phyloP scores from a whole-genome alignment of 2,888 invertebrate genomes.

The Hesperia comma region DNA sequence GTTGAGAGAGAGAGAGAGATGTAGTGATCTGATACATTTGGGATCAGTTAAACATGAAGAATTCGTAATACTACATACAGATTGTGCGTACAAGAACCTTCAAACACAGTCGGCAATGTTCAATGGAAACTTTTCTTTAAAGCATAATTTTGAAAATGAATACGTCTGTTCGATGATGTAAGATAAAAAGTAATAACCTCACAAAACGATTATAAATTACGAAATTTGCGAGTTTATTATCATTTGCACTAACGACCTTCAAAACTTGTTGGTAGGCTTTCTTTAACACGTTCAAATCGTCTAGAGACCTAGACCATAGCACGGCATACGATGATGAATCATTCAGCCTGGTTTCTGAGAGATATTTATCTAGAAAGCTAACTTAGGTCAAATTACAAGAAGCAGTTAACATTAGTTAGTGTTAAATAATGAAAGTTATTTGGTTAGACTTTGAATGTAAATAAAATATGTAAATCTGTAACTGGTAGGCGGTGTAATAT shows the following conservation, averaged over 20 bases:
- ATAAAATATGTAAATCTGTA: not conserved
- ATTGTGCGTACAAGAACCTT: too few relatives aligned
- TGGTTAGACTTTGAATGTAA: not conserved
- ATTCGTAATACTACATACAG: too few relatives aligned
- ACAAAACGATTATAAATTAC: too few relatives aligned
- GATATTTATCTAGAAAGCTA: conserved; percentile 7
- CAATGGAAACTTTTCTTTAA: too few relatives aligned
- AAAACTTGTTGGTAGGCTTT: not conserved
- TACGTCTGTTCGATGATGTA: too few relatives aligned
- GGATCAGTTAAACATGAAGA: too few relatives aligned
- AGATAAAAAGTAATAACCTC: too few relatives aligned
- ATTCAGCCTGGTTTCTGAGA: not conserved
- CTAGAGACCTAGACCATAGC: not conserved
- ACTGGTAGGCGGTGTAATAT: not conserved
- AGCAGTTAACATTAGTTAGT: not conserved
- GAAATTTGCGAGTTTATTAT: too few relatives aligned
- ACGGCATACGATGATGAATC: not conserved
- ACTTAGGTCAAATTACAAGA: conserved; percentile 2
- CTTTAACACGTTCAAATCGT: not conserved
- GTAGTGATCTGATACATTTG: too few relatives aligned
- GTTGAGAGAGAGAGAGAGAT: too few relatives aligned
- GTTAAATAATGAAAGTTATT: conserved; percentile 4
- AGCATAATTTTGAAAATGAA: too few relatives aligned
- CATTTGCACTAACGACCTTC: not conserved
- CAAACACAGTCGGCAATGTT: too few relatives aligned